Percentiles rank a stretch among this genome's conserved stretches.
phyloP scores from a whole-genome alignment of 2,797 vertebrate genomes.

The Sphaeramia orbicularis region DNA sequence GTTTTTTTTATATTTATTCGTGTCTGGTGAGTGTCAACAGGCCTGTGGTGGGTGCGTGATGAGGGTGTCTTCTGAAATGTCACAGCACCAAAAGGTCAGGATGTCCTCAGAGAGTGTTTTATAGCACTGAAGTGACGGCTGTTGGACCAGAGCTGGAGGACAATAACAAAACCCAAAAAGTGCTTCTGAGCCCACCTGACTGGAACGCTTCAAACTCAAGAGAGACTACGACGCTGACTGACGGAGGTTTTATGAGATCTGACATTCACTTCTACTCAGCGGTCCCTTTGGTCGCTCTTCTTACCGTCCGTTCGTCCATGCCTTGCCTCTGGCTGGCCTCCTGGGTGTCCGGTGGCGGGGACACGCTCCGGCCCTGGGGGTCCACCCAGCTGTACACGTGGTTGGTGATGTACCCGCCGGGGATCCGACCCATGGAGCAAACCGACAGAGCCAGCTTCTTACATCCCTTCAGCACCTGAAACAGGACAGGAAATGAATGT shows the following conservation, averaged over 20 bases:
- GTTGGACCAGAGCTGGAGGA: neutral
- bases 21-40: neutral
- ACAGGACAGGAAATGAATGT: too few species aligned
- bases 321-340: conserved; percentile 80
- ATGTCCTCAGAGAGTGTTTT: conserved; percentile 4
- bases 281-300: conserved; percentile 7
- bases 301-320: conserved; percentile 91
- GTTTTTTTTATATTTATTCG: conserved; percentile 4
- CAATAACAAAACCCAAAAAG: conserved; percentile 1
- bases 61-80: conserved; percentile 30
- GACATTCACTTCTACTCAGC: neutral
- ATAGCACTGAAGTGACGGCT: conserved; percentile 2
- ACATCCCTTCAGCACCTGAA: conserved; percentile 96
- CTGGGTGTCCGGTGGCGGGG: conserved; percentile 85
- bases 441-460: conserved; percentile 94
- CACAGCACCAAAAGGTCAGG: conserved; percentile 29
- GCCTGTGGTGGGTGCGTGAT: neutral
- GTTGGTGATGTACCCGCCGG: conserved; percentile 95
- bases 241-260: conserved; percentile 9
- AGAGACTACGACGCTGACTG: neutral
- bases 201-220: neutral
- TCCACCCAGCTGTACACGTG: conserved; percentile 99
- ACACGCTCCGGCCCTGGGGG: conserved; percentile 88
- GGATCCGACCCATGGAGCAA: conserved; percentile 93
- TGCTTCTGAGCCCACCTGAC: neutral